Evolutionary conservation across 2,888 invertebrate species (phyloP).

Genomic region (Taenaris catops): DNA sequence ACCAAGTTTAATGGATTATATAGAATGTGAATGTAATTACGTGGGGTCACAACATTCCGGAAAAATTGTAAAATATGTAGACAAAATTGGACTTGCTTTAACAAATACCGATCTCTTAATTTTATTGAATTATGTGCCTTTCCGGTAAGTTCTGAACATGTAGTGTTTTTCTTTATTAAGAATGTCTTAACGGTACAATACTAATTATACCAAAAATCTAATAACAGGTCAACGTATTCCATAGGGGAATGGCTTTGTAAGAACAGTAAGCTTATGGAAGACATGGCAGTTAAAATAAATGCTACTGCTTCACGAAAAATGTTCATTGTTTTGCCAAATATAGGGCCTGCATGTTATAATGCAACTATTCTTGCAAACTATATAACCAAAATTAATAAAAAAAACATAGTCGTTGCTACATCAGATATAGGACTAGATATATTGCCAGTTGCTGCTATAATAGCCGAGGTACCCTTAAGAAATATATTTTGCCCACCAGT

Average conservation of each 20-base stretch:
- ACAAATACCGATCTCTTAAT: slow-evolving; percentile 72
- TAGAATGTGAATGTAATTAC: slow-evolving; percentile 55
- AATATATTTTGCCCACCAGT: slow-evolving; percentile 81
- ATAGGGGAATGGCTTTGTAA: slow-evolving; percentile 57
- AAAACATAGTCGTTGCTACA: slow-evolving; percentile 78
- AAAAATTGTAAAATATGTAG: slow-evolving; percentile 54
- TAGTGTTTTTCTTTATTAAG: not conserved
- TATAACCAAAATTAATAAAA: slow-evolving; percentile 50
- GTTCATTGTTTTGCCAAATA: slow-evolving; percentile 72
- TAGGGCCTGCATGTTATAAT: slow-evolving; percentile 79
- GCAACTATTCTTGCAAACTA: slow-evolving; percentile 66
- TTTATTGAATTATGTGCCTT: slow-evolving; percentile 64
- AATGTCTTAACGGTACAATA: slow-evolving; percentile 29
- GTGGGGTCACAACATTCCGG: slow-evolving; percentile 38
- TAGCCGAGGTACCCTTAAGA: slow-evolving; percentile 58
- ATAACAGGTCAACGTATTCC: slow-evolving; percentile 35
- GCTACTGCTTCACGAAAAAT: slow-evolving; percentile 61
- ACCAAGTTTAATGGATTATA: slow-evolving; percentile 39
- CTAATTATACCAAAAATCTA: too few species aligned
- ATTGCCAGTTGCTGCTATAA: slow-evolving; percentile 53
- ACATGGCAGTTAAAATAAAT: slow-evolving; percentile 70
- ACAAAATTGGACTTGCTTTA: slow-evolving; percentile 64
- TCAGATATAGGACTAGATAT: slow-evolving; percentile 76
- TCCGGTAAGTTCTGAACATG: slow-evolving; percentile 50
- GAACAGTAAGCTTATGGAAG: slow-evolving; percentile 52